Evolutionary conservation across 2,888 invertebrate genomes (phyloP), one percentile per base, ranked within the genome.

Genomic region (Drosophila setosimentum): DNA sequence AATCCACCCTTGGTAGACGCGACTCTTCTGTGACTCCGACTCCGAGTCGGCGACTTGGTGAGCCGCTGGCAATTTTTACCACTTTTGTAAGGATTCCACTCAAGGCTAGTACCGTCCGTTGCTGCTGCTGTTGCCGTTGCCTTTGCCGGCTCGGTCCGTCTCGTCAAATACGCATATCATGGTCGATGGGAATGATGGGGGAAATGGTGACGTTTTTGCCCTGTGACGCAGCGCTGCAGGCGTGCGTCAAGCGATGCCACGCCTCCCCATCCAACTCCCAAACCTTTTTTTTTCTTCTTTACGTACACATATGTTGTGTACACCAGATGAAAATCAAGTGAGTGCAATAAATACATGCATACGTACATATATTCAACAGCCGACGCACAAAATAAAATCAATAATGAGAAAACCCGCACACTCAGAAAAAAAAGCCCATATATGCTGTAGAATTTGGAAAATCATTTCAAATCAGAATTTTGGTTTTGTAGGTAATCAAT

Each of bases 61-160:
- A 67, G 86, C 80, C 82, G 68, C 66, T 66, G 83, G 86, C 82
- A 78, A 82, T 73, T 77, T 82, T 86, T 88, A 80, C 83, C 86
- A 87, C 86, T 88, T 88, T 87, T 87, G 62, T 87, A 87, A 87
- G 86, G 86, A 87, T 88, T 87, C 86, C 76, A 77, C 83, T 85
- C 84, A 82, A 84, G 84, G 85, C 82, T 83, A 82, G 77, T 74
- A 68, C 48, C 51, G 61, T 30, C 48, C 51, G 61, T 30, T 24
- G 45, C 37, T 50, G 21, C 21, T 32, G 21, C 40, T 66, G 51
- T 29, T 48, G 35, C 21, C 35, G 33, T 48, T 61, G 51, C 63
- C 51, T 57, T 51, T 37, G 24, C 35, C 29, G n/a, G 40, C 40
- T 33, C 70, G 51, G 72, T 57, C 51, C 67, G 57, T 58, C 51